These are phyloP conservation scores for Nibea albiflora DNA, from an alignment of 2,113 vertebrate genomes.

Conservation along the genomic window DNA sequence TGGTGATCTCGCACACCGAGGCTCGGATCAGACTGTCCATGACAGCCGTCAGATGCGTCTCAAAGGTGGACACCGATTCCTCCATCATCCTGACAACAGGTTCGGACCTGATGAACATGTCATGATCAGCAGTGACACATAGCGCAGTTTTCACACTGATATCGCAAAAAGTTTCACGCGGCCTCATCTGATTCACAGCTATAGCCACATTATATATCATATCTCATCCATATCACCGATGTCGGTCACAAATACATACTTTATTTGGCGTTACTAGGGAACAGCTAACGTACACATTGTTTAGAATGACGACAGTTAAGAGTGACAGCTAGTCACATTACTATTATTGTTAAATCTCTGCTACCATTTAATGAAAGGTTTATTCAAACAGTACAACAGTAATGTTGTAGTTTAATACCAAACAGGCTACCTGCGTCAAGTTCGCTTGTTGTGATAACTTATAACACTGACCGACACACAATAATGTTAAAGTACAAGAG, in stretches of 20 bases:
- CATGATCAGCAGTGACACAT: not conserved
- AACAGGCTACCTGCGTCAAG: not conserved
- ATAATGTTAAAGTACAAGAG: not conserved
- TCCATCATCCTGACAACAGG: conserved; percentile 73
- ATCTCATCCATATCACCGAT: not conserved
- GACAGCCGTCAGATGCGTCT: conserved; percentile 85
- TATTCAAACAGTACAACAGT: not conserved
- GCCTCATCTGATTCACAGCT: not conserved
- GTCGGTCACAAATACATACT: not conserved
- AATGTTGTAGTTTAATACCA: not conserved
- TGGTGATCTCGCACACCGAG: conserved; percentile 86
- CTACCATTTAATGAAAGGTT: not conserved
- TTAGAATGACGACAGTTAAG: not conserved
- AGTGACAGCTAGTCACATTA: not conserved
- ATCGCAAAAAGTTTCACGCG: conserved; percentile 23
- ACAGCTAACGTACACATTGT: not conserved
- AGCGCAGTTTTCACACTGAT: not conserved
- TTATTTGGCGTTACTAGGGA: not conserved
- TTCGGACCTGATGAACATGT: conserved; percentile 5
- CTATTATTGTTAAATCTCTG: not conserved
- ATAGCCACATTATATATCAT: no score
- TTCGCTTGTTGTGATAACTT: conserved; percentile 37
- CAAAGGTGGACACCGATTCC: conserved; percentile 84
- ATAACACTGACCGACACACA: not conserved
- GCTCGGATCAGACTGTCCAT: conserved; percentile 86